Conservation (phyloP, 2,797 vertebrate species). For the Chaunax sp. region DNA sequence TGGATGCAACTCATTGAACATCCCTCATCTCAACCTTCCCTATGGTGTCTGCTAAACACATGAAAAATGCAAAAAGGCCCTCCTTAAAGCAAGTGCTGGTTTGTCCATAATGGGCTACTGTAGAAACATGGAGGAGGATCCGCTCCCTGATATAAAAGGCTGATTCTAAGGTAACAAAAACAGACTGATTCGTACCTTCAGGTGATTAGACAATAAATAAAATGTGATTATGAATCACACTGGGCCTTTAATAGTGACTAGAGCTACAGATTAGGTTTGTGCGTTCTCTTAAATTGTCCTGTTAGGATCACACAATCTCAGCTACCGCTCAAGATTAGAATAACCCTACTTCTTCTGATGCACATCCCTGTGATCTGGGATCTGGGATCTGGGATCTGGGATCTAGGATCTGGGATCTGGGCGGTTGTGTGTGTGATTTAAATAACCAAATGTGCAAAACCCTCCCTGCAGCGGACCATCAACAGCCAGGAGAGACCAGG, state of each 20-base stretch:
- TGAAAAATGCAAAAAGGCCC: too few relatives aligned
- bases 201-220: not conserved
- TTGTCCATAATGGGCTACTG: too few relatives aligned
- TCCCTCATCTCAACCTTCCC: too few relatives aligned
- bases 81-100: too few relatives aligned
- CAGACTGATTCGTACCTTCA: not conserved
- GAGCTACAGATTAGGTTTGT: not conserved
- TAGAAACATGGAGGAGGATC: too few relatives aligned
- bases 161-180: too few relatives aligned
- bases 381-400: too few relatives aligned
- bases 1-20: too few relatives aligned
- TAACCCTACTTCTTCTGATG: conserved; percentile 18
- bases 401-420: not conserved
- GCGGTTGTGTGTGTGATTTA: conserved; percentile 59
- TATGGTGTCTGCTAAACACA: too few relatives aligned
- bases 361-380: conserved; percentile 24
- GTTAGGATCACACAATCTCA: conserved; percentile 19
- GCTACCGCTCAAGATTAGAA: not conserved
- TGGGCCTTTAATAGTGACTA: not conserved
- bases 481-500: conserved; percentile 66
- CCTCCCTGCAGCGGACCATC: conserved; percentile 16
- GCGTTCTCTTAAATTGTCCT: not conserved
- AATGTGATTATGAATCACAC: too few relatives aligned
- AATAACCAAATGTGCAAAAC: conserved; percentile 77
- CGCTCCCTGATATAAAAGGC: not conserved